phyloP scores from a whole-genome alignment of 1,140 invertebrate species.

The Agrypnia vestita region DNA sequence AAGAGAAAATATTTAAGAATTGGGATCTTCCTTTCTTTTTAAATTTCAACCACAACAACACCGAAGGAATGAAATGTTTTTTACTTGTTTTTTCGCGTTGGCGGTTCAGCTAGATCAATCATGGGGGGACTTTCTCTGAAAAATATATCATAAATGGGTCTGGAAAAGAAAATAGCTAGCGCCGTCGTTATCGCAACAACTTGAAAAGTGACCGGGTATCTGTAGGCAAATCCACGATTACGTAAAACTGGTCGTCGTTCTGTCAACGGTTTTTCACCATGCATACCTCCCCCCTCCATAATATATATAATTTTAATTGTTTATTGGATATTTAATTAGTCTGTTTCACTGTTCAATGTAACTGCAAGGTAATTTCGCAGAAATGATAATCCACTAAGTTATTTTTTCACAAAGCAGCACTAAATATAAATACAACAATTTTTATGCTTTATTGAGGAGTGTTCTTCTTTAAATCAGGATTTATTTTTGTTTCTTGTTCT shows the following conservation, averaged over 20 bases:
- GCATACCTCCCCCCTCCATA: too few relatives aligned
- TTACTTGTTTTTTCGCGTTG: constrained; percentile 5
- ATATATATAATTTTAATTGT: too few relatives aligned
- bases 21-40: too few relatives aligned
- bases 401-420: constrained; percentile 4
- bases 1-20: background rate
- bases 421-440: background rate
- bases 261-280: too few relatives aligned
- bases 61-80: background rate
- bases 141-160: constrained; percentile 81
- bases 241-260: too few relatives aligned
- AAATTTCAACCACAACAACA: background rate
- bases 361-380: too few relatives aligned
- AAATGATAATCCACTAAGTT: background rate
- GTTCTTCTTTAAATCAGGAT: constrained; percentile 11
- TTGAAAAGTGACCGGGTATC: constrained; percentile 71
- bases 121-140: constrained; percentile 62
- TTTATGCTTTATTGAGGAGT: background rate
- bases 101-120: constrained; percentile 64
- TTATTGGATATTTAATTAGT: too few relatives aligned
- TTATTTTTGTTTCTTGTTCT: background rate
- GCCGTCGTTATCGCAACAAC: constrained; percentile 67
- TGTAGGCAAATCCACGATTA: constrained; percentile 61
- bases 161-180: constrained; percentile 77
- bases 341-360: too few relatives aligned